Evolutionary conservation across 2,888 invertebrate genomes (phyloP).

Genomic region (Eilema sororculum): DNA sequence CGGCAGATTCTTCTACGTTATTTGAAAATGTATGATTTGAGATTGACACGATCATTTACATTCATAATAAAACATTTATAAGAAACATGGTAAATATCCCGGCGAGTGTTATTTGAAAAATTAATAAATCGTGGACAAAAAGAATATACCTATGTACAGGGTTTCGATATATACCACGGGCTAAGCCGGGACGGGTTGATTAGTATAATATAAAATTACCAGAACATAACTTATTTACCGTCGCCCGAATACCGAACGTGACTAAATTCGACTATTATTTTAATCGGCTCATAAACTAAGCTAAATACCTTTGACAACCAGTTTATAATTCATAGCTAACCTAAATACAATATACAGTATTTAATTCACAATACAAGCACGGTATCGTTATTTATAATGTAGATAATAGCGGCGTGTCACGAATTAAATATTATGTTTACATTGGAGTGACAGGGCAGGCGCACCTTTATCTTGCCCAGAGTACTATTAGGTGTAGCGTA

Average conservation of each 20-base stretch:
- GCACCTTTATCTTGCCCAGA: constrained; percentile 41
- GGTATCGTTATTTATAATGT: constrained; percentile 36
- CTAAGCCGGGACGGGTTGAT: no score
- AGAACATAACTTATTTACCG: constrained; percentile 4
- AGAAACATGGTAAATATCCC: no score
- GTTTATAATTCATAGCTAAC: constrained; percentile 2
- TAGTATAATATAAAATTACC: no score
- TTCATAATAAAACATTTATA: no score
- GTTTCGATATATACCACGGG: no score
- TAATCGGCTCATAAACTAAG: background rate
- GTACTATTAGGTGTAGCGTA: background rate
- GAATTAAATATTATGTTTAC: constrained; percentile 38
- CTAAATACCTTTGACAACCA: constrained; percentile 1
- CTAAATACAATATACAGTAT: constrained; percentile 17
- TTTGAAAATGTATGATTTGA: no score
- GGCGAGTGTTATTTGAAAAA: no score
- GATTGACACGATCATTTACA: no score
- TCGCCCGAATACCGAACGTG: background rate
- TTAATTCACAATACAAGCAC: constrained; percentile 27
- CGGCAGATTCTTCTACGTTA: no score
- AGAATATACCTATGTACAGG: no score
- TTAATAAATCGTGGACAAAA: no score
- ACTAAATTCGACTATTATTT: background rate
- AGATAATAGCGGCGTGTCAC: constrained; percentile 38
- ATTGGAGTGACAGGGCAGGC: constrained; percentile 31